Evolutionary conservation across 2,888 invertebrate genomes (phyloP).

Genomic region (Phortica magna): DNA sequence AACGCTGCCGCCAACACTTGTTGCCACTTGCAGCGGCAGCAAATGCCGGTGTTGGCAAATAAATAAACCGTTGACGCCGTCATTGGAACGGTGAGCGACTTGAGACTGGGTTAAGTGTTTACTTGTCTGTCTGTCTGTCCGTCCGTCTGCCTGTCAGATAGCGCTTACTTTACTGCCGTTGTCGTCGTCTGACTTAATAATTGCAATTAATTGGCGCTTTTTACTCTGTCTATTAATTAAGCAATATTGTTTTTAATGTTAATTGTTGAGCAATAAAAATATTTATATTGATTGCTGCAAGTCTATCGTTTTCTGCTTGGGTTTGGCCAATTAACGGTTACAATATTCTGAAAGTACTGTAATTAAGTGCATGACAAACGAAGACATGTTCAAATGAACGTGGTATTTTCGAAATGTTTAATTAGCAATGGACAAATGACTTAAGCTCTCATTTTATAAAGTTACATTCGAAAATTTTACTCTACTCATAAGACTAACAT

Average conservation of each 20-base stretch:
- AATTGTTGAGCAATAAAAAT: slow-evolving; percentile 15
- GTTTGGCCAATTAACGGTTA: background rate
- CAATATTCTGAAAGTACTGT: background rate
- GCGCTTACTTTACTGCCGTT: background rate
- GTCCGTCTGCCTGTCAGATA: background rate
- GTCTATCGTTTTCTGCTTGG: background rate
- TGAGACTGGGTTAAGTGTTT: slow-evolving; percentile 14
- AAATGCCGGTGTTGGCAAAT: slow-evolving; percentile 10
- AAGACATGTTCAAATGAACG: background rate
- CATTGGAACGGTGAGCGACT: background rate
- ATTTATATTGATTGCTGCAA: background rate
- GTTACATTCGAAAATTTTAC: too few species aligned
- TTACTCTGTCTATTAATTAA: slow-evolving; percentile 13
- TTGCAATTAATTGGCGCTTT: slow-evolving; percentile 67
- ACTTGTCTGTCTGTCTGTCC: background rate
- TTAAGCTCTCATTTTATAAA: too few species aligned
- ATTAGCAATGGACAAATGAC: too few species aligned
- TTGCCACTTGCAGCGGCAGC: slow-evolving; percentile 11
- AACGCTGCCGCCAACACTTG: slow-evolving; percentile 31
- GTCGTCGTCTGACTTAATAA: slow-evolving; percentile 49
- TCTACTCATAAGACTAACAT: too few species aligned
- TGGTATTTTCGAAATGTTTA: background rate
- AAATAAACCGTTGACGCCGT: background rate
- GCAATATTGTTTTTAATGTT: slow-evolving; percentile 16
- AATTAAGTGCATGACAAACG: background rate